Evolutionary conservation across 2,113 vertebrate genomes (phyloP).

Genomic region (Eidolon helvum): DNA sequence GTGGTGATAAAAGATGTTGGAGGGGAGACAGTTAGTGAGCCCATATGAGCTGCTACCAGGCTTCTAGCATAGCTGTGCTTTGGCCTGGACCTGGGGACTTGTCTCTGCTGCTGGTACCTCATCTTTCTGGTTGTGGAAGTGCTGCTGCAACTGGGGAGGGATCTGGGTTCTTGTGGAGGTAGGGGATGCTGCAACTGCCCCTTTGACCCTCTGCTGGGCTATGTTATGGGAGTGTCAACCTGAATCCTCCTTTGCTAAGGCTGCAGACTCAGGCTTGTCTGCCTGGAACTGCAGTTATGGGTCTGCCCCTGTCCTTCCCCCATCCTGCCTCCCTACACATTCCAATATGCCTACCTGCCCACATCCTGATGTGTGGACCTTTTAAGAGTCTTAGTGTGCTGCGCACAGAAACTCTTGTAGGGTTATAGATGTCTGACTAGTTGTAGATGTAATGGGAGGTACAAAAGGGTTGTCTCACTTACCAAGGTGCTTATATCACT

Average conservation of each 20-base stretch:
- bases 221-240: not conserved
- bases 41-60: not conserved
- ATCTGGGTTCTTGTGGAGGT: not conserved
- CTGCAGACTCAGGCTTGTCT: not conserved
- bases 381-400: not conserved
- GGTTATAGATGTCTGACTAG: not conserved
- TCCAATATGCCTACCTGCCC: not conserved
- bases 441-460: not conserved
- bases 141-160: not conserved
- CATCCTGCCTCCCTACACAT: not conserved
- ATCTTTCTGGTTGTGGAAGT: not conserved
- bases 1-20: not conserved
- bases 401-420: not conserved
- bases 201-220: not conserved
- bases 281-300: not conserved
- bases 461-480: not conserved
- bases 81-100: not conserved
- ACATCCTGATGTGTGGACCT: too few species aligned
- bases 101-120: not conserved
- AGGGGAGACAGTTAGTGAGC: not conserved
- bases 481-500: not conserved
- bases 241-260: not conserved
- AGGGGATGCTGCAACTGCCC: not conserved
- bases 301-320: not conserved
- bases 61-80: too few species aligned